A percentile compares a stretch with the other conserved stretches of the same genome.
Evolutionary conservation across 2,113 vertebrate genomes (phyloP).

Genomic region (Malurus melanocephalus): DNA sequence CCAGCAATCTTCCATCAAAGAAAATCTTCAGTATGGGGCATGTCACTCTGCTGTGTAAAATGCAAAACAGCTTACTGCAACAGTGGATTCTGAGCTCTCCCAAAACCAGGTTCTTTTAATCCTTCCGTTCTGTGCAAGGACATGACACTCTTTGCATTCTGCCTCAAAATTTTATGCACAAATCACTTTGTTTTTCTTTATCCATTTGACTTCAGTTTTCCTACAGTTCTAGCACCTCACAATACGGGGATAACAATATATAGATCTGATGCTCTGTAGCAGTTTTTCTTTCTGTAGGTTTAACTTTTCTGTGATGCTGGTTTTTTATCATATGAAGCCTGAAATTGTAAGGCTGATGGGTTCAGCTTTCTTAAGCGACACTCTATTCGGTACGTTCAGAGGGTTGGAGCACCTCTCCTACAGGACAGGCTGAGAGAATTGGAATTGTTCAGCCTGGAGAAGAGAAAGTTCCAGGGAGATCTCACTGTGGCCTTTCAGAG

Average conservation of each 20-base stretch:
- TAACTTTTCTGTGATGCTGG: not conserved
- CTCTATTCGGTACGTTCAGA: not conserved
- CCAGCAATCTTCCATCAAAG: not conserved
- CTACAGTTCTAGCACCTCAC: not conserved
- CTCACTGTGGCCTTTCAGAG: not conserved
- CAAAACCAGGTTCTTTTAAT: not conserved
- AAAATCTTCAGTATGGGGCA: not conserved
- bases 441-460: not conserved
- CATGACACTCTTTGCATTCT: not conserved
- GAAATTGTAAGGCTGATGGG: not conserved
- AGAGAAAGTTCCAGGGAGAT: not conserved
- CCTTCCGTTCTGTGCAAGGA: not conserved
- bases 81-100: not conserved
- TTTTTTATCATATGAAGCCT: not conserved
- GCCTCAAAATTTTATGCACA: not conserved
- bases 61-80: not conserved
- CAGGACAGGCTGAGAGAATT: not conserved
- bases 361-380: not conserved
- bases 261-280: not conserved
- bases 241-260: not conserved
- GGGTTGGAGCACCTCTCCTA: not conserved
- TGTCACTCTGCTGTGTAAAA: rapidly evolving
- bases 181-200: not conserved
- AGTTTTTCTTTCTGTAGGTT: not conserved
- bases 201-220: not conserved